Base-by-base conservation (phyloP, 2,113 vertebrate genomes). In the Oryzias javanicus region DNA sequence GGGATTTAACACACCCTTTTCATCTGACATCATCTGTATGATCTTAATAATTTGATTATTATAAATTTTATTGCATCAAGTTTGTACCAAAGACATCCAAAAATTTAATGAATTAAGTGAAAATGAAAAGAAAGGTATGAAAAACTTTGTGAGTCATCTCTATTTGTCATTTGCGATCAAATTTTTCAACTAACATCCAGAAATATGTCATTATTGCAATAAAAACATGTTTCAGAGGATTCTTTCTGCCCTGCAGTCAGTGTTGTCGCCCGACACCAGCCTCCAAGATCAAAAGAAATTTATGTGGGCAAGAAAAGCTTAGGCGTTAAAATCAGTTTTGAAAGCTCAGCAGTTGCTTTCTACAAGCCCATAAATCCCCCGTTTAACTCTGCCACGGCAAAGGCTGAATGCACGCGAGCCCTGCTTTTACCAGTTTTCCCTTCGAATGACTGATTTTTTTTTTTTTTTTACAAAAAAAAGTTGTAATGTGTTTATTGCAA, bases 291-390 rank as follows among this genome's bases (percentile, higher is more conserved):
- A 42, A 76, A 44, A 62, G 24, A 46, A 59, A 84, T 74, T 8
- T 55, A 60, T 75, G 55, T 8, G 14, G 51, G 62, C 19, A 3
- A 67, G 55, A 45, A 53, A 72, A 69, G 72, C 65, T 19, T 17
- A 52, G 52, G 52, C 64, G 61, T 66, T 35, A 45, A 70, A 78
- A 72, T 70, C 62, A 16, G 45, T 78, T 83, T 65, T 67, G 52
- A 80, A 79, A 78, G 70, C 76, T 77, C 77, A 75, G 72, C 67
- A 59, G 42, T 74, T 13, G 35, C 50, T 76, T 72, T 72, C 70
- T 67, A 50, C 55, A 65, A 51, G 70, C 52, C 47, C 46, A 70
- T 74, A 73, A 81, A 80, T 82, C 60, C 47, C 51, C 50, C 4
- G 17, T 79, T 78, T 67, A 80, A 72, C 1, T 17, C 60, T 2